A percentile compares a stretch with the other conserved stretches of the same genome.
Conservation (phyloP, 2,113 vertebrate species). For the Miniopterus natalensis region DNA sequence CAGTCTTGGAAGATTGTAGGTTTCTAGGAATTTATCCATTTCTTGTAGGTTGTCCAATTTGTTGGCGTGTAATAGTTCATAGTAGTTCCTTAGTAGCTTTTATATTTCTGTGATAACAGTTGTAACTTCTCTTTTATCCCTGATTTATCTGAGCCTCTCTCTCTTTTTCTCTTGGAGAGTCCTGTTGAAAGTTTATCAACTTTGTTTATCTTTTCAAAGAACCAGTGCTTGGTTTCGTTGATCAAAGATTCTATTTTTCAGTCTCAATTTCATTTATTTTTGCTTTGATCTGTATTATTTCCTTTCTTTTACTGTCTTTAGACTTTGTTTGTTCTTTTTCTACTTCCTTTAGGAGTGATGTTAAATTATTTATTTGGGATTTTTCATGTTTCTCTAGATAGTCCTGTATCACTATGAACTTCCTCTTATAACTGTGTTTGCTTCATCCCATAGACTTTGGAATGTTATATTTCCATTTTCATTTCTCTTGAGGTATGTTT, state of each 20-base stretch:
- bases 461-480: not conserved
- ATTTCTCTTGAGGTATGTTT: not conserved
- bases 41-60: not conserved
- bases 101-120: not conserved
- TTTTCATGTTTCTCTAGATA: not conserved
- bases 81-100: not conserved
- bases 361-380: not conserved
- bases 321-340: not conserved
- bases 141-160: not conserved
- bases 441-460: not conserved
- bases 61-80: not conserved
- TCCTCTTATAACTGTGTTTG: not conserved
- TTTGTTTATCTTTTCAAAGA: not conserved
- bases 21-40: not conserved
- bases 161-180: not conserved
- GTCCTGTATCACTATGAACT: not conserved
- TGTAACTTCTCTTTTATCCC: not conserved
- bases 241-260: not conserved
- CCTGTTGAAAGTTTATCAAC: not conserved
- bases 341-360: not conserved
- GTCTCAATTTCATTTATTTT: not conserved
- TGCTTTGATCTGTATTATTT: not conserved
- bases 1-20: not conserved
- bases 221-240: not conserved
- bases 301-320: not conserved